phyloP scores from a whole-genome alignment of 2,888 invertebrate genomes.

The Serripes groenlandicus region DNA sequence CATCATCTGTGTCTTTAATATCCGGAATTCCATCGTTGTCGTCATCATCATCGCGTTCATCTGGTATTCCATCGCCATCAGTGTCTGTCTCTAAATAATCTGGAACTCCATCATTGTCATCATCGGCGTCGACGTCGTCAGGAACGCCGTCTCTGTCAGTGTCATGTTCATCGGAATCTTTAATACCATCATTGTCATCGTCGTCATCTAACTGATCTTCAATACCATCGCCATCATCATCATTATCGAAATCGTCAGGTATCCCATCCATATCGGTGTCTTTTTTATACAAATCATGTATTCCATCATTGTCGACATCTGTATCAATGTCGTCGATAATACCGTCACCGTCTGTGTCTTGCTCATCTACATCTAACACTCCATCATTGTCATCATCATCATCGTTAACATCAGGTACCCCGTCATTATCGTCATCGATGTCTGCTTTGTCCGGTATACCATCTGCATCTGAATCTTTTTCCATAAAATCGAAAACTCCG shows the following conservation, averaged over 20 bases:
- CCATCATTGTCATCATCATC: conserved; percentile 80
- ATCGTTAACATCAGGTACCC: conserved; percentile 78
- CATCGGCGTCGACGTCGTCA: conserved; percentile 70
- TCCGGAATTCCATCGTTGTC: conserved; percentile 83
- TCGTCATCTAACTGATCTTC: conserved; percentile 76
- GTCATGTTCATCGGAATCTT: conserved; percentile 76
- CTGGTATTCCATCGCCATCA: conserved; percentile 77
- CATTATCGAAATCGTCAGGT: conserved; percentile 76
- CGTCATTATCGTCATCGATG: conserved; percentile 77
- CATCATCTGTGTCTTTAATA: conserved; percentile 76
- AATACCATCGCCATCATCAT: conserved; percentile 79
- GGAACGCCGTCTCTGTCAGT: conserved; percentile 81
- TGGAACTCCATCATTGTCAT: conserved; percentile 79
- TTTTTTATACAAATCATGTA: conserved; percentile 79
- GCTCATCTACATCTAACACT: conserved; percentile 73
- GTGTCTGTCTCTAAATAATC: conserved; percentile 64
- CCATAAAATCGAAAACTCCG: conserved; percentile 78
- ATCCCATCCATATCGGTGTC: conserved; percentile 71
- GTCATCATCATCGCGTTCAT: conserved; percentile 71
- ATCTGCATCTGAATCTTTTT: conserved; percentile 79
- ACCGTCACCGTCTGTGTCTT: conserved; percentile 77
- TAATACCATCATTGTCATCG: conserved; percentile 75
- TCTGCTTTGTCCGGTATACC: conserved; percentile 80
- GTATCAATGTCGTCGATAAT: conserved; percentile 75
- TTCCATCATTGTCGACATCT: conserved; percentile 77